These are phyloP conservation scores for Tinamus major DNA, from an alignment of 2,797 vertebrate species.

Conservation along the genomic window DNA sequence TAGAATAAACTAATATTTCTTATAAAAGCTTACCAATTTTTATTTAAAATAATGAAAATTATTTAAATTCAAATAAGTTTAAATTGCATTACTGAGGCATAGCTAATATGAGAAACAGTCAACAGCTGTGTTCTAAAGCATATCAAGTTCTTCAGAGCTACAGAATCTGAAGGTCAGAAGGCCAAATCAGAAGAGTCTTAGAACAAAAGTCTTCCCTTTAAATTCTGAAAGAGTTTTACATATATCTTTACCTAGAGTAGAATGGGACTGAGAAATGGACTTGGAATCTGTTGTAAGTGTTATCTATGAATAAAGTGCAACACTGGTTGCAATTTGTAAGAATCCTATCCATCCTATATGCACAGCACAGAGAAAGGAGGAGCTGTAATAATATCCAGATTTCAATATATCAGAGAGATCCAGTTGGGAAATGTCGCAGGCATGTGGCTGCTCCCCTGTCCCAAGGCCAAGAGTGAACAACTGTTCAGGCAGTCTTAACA, in stretches of 20 bases:
- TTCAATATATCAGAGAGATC: neutral
- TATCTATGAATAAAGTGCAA: neutral
- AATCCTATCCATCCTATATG: neutral
- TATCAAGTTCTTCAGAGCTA: neutral
- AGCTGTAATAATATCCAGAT: neutral
- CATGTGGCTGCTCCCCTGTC: neutral
- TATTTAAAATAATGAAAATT: neutral
- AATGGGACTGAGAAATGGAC: neutral
- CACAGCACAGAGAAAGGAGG: neutral
- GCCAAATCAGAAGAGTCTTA: neutral
- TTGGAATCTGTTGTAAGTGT: neutral
- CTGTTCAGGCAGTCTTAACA: neutral
- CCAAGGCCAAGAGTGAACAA: conserved; percentile 15
- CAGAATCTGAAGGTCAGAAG: neutral
- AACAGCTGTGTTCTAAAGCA: neutral
- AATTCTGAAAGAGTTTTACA: neutral
- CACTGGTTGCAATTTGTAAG: neutral
- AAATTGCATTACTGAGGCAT: neutral
- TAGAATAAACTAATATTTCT: neutral
- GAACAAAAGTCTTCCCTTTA: neutral
- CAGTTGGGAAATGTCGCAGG: neutral
- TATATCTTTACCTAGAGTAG: neutral
- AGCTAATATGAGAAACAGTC: neutral
- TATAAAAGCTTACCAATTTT: neutral
- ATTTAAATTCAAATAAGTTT: neutral